Evolutionary conservation across 2,113 vertebrate genomes (phyloP), one percentile per base, ranked within the genome.

Genomic region (Macrotus californicus): DNA sequence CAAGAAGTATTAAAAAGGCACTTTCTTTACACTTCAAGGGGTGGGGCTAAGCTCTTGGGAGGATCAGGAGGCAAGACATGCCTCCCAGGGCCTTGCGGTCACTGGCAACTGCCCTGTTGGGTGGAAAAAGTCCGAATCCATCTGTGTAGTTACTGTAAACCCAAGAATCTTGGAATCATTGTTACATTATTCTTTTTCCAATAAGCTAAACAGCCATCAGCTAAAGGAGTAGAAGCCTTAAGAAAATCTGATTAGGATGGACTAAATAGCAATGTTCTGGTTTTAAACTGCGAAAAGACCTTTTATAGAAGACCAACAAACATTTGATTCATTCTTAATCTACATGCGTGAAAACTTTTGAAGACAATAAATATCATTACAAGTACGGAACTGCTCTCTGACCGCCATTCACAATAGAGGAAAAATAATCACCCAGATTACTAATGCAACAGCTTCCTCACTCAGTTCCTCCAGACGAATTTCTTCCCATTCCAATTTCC

Each of bases 171-270:
- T 80, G 50, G 31, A 84, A 80, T 90, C 66, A 54, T 7, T 14
- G 29, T 87, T 43, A 64, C 48, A 56, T 56, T 72, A 3, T 29
- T 36, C 79, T 50, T 73, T 43, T 26, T 18, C 70, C 31, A 76
- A 16, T 5, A 77, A 43, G 73, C 54, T 70, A 61, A 70, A 90
- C 26, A 77, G 52, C n/a, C 21, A 85, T 52, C 43, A 79, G 64
- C 41, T n/a, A 43, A 54, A 90, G 67, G 64, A 80, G 19, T 48
- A 76, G 52, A 73, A 73, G 48, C 34, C 36, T 86, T 82, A 86
- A 79, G 54, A 72, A 82, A 89, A 95, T 73, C 46, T 73, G 31
- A 93, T 83, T 79, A 77, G 39, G 12, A 93, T 90, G 46, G 87
- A 84, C 14, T 87, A 31, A 83, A 41, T 9, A 91, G 34, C 48